phyloP scores from a whole-genome alignment of 2,888 invertebrate species.

The Ormyrus labotus region DNA sequence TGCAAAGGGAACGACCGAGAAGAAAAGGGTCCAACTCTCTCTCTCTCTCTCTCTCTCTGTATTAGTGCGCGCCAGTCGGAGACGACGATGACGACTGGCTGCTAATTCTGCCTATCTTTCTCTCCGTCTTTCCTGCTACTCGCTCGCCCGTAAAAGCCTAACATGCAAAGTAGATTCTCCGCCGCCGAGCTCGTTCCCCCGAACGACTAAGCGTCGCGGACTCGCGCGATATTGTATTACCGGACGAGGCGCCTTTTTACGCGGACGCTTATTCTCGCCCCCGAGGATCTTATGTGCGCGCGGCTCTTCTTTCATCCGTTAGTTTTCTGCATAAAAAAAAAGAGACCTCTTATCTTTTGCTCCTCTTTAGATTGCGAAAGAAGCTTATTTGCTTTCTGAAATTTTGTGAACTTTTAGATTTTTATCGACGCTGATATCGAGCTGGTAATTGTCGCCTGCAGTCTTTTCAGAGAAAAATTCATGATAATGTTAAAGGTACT shows the following conservation, averaged over 20 bases:
- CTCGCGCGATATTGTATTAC: conserved; percentile 1
- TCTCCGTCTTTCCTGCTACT: not conserved
- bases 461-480: too few species aligned
- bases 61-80: conserved; percentile 1
- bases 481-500: too few species aligned
- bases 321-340: too few species aligned
- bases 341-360: too few species aligned
- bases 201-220: conserved; percentile 63
- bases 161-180: conserved; percentile 67
- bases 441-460: too few species aligned
- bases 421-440: too few species aligned
- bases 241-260: conserved; percentile 27
- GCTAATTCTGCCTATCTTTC: conserved; percentile 62
- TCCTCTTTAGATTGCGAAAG: too few species aligned
- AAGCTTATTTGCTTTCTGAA: too few species aligned
- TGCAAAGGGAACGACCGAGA: conserved; percentile 48
- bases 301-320: not conserved
- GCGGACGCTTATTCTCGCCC: not conserved
- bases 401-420: too few species aligned
- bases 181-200: conserved; percentile 66
- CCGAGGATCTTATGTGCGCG: not conserved
- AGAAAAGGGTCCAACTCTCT: conserved; percentile 34
- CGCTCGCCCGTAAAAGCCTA: conserved; percentile 66
- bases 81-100: conserved; percentile 29
- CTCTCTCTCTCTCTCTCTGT: not conserved